Conservation (phyloP, 2,888 invertebrate genomes). For the Lochmaea crataegi region DNA sequence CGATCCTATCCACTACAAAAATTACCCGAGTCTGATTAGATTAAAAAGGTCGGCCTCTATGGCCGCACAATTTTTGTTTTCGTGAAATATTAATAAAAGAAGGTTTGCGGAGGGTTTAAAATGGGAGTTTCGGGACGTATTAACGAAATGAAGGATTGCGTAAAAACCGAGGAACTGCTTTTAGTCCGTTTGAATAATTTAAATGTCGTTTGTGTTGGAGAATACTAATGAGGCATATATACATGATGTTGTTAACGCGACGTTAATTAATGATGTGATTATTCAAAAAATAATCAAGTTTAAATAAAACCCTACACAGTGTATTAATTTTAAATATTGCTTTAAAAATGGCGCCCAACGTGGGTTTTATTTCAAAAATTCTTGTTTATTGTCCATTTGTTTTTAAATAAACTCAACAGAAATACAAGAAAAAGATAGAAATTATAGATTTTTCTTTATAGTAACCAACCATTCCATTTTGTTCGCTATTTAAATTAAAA, state of each 20-base stretch:
- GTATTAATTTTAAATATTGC: too few species aligned
- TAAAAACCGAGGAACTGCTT: slow-evolving; percentile 17
- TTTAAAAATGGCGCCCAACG: too few species aligned
- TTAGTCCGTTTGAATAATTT: slow-evolving; percentile 21
- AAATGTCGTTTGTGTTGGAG: slow-evolving; percentile 7
- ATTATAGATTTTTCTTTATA: too few species aligned
- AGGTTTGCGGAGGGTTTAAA: slow-evolving; percentile 27
- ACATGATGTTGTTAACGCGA: background rate
- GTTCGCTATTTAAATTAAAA: background rate
- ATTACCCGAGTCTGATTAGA: slow-evolving; percentile 22
- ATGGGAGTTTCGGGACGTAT: slow-evolving; percentile 30
- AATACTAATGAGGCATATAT: slow-evolving; percentile 2
- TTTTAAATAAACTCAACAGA: too few species aligned
- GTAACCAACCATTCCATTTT: too few species aligned
- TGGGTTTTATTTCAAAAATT: too few species aligned
- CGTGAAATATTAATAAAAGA: slow-evolving; percentile 39
- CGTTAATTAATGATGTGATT: background rate
- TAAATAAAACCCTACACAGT: too few species aligned
- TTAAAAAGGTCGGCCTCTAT: slow-evolving; percentile 27
- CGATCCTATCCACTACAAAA: slow-evolving; percentile 8
- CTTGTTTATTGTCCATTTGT: too few species aligned
- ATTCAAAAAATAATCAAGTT: background rate
- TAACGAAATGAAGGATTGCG: slow-evolving; percentile 24
- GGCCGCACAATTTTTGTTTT: slow-evolving; percentile 33
- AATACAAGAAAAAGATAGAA: too few species aligned